A percentile compares a stretch with the other conserved stretches of the same genome.
Conservation (phyloP, 92 coral and sea anemone species). For the Blastomussa wellsi region DNA sequence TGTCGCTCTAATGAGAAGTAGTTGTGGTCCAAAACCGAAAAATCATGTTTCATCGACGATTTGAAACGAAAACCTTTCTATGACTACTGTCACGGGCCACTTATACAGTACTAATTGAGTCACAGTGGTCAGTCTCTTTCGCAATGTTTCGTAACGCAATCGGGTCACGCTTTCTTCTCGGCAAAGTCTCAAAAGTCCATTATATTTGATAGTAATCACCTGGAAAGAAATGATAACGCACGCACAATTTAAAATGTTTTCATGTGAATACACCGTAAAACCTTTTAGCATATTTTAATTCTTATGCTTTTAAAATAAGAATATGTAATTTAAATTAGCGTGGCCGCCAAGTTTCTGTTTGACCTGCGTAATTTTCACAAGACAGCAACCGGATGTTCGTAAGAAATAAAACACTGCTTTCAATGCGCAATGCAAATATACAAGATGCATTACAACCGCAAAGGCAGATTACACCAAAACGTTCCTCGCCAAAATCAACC, state of each 20-base stretch:
- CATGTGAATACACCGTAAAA: not conserved
- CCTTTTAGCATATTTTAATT: slow-evolving; percentile 29
- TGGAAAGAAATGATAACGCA: not conserved
- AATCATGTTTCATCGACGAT: slow-evolving; percentile 18
- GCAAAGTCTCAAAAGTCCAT: not conserved
- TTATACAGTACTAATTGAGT: not conserved
- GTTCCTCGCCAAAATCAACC: not conserved
- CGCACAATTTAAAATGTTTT: not conserved
- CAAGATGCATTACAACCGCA: not conserved
- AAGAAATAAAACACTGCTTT: not conserved
- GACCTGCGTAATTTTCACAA: slow-evolving; percentile 7
- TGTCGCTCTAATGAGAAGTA: not conserved
- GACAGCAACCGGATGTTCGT: slow-evolving; percentile 21
- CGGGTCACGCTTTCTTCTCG: slow-evolving; percentile 13
- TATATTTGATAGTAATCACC: not conserved
- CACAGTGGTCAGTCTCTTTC: not conserved
- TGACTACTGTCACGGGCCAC: not conserved
- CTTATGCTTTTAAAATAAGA: not conserved
- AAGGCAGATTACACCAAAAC: not conserved
- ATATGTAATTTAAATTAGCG: not conserved
- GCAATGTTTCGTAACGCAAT: slow-evolving; percentile 26
- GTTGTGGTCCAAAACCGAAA: not conserved
- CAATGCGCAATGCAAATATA: not conserved
- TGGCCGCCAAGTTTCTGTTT: not conserved
- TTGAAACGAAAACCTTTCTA: slow-evolving; percentile 22